Conservation (phyloP, 2,797 vertebrate species). For the Manis javanica region DNA sequence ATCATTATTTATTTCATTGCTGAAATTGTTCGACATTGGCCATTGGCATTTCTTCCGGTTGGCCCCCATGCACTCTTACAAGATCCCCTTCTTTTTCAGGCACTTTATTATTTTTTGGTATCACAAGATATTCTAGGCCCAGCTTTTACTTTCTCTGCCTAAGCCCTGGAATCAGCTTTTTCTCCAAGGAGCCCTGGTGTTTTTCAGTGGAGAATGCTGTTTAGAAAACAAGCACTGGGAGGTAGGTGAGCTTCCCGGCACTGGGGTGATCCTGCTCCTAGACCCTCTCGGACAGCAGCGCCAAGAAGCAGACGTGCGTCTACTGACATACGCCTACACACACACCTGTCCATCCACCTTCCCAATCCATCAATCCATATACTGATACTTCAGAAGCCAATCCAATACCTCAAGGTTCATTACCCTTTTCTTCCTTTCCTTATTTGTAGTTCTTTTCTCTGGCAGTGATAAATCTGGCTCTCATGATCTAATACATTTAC, state of each 20-base stretch:
- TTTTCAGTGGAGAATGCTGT: background rate
- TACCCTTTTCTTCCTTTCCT: background rate
- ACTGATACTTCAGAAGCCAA: background rate
- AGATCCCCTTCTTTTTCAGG: background rate
- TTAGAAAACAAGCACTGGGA: background rate
- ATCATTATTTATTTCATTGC: background rate
- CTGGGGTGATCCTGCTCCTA: background rate
- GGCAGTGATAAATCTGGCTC: background rate
- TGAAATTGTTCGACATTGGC: background rate
- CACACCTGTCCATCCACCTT: background rate
- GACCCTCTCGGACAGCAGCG: background rate
- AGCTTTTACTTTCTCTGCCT: background rate
- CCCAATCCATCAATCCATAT: background rate
- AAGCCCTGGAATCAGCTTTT: background rate
- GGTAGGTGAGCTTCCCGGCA: background rate
- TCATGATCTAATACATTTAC: background rate
- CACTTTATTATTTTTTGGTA: background rate
- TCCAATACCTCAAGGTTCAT: background rate
- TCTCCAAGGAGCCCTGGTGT: background rate
- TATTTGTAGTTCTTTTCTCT: background rate
- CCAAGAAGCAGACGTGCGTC: background rate
- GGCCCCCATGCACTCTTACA: background rate
- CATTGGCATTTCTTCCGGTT: background rate
- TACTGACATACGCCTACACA: background rate
- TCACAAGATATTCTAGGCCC: background rate